These are phyloP conservation scores for Xyrauchen texanus DNA, from an alignment of 2,113 vertebrate genomes.

Conservation along the genomic window DNA sequence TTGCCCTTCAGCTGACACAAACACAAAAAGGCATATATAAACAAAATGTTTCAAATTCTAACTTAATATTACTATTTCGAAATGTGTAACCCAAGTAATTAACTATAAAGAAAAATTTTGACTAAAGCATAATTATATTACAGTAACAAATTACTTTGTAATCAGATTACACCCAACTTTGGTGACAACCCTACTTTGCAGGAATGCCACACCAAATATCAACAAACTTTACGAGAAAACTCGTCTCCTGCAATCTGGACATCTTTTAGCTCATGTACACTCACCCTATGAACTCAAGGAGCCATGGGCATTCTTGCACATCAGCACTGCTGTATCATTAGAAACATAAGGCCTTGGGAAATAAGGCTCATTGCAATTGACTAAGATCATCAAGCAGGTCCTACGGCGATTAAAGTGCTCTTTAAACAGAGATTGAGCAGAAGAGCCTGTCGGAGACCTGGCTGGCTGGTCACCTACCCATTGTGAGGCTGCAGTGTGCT, in stretches of 20 bases:
- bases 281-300: not conserved
- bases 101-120: too few species aligned
- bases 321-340: not conserved
- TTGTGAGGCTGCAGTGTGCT: conserved; percentile 84
- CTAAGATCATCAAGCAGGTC: not conserved
- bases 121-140: too few species aligned
- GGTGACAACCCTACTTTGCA: not conserved
- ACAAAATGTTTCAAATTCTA: too few species aligned
- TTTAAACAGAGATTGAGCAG: not conserved
- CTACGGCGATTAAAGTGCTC: not conserved
- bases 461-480: conserved; percentile 83
- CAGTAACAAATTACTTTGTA: too few species aligned
- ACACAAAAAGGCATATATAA: too few species aligned
- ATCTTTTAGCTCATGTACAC: not conserved
- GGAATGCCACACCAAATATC: not conserved
- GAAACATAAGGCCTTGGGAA: not conserved
- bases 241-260: not conserved
- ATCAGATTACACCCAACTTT: too few species aligned
- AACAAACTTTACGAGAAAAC: not conserved
- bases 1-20: too few species aligned
- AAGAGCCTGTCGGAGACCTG: not conserved
- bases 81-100: too few species aligned
- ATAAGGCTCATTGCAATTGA: not conserved
- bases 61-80: too few species aligned
- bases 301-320: not conserved